A percentile compares a stretch with the other conserved stretches of the same genome.
These are phyloP conservation scores for Hemicordylus capensis DNA, from an alignment of 2,113 vertebrate genomes.

Conservation along the genomic window DNA sequence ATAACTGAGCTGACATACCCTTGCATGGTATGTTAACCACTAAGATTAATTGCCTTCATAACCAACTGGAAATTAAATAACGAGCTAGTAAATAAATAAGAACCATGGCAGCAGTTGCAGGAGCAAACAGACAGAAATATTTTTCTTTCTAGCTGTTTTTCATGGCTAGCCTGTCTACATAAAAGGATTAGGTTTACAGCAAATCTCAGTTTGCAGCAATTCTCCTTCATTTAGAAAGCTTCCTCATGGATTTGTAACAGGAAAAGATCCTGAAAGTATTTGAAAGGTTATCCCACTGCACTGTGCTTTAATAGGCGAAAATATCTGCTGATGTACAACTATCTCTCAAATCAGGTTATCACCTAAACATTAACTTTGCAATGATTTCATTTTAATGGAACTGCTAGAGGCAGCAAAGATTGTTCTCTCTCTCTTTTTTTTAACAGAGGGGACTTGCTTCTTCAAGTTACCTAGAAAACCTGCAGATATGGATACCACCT, in stretches of 20 bases:
- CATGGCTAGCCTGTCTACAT: neutral
- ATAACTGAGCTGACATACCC: too few species aligned
- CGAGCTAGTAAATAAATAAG: slow-evolving; percentile 13
- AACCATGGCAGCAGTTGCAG: neutral
- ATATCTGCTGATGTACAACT: neutral
- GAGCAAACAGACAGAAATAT: neutral
- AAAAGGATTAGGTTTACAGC: neutral
- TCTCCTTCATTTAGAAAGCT: neutral
- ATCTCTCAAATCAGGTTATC: neutral
- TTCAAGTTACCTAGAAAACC: neutral
- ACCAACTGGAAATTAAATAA: neutral
- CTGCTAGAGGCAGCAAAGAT: neutral
- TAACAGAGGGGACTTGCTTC: neutral
- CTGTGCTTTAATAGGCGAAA: rapidly evolving
- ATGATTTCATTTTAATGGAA: neutral
- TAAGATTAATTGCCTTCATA: neutral
- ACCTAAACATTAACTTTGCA: neutral
- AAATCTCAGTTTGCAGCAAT: neutral
- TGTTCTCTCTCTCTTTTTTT: neutral
- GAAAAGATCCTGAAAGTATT: neutral
- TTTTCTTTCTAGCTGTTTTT: neutral
- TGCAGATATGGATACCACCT: neutral
- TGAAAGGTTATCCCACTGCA: neutral
- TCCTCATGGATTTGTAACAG: neutral
- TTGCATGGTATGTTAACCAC: too few species aligned